phyloP scores from a whole-genome alignment of 2,797 vertebrate species.

The Serranus cabrilla region DNA sequence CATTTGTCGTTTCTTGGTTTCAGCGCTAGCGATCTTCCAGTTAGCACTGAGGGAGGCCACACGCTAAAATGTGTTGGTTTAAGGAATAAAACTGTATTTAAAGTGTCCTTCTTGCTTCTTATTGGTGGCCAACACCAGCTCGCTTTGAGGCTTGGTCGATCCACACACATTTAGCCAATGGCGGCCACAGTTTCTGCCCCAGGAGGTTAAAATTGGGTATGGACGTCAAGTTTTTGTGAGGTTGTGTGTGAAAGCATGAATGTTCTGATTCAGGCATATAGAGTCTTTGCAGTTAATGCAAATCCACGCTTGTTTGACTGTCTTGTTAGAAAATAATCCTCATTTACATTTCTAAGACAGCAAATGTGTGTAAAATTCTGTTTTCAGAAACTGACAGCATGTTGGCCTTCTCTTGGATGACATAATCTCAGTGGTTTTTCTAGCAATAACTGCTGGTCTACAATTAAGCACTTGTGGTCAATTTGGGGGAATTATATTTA shows the following conservation, averaged over 20 bases:
- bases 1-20: neutral
- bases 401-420: neutral
- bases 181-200: no score
- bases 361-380: neutral
- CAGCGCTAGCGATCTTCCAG: neutral
- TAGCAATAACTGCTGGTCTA: neutral
- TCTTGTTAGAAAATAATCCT: conserved; percentile 1
- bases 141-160: no score
- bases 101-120: neutral
- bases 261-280: no score
- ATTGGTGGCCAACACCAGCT: neutral
- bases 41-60: neutral
- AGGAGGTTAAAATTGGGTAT: no score
- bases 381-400: conserved; percentile 8
- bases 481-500: conserved; percentile 26
- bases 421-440: conserved; percentile 12
- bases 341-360: neutral
- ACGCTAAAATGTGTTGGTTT: neutral
- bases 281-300: no score
- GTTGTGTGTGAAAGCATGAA: no score
- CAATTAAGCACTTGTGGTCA: conserved; percentile 25
- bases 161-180: no score
- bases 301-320: neutral
- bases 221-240: no score
- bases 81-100: neutral